Evolutionary conservation across 2,888 invertebrate genomes (phyloP), one percentile per base, ranked within the genome.

Genomic region (Drosophila nr. fundita): DNA sequence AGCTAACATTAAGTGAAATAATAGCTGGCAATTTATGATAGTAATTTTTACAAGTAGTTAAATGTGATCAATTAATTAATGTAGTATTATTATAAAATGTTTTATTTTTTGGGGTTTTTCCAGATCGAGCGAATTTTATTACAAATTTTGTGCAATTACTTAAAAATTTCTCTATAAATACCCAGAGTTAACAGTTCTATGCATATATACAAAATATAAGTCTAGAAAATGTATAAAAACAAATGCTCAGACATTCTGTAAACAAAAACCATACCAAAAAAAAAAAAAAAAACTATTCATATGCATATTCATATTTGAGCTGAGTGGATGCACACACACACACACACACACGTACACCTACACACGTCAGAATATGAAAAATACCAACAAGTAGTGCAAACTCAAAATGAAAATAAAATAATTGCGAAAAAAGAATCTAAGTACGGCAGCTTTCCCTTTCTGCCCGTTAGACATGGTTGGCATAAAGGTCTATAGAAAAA

Each of bases 391-490:
- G 60, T 57, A 38, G 48, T 49, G 61, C 30, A 49, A 55, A 68
- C 50, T 55, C 32, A 65, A 70, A 68, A 76, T 71, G 48, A 38
- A 83, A 80, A 83, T 80, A 80, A 83, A 82, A 83, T 80, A 80
- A 83, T 68, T 78, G 62, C 57, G 42, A 78, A 69, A 60, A 69
- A 80, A 68, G 71, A 65, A 49, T 21, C 55, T 36, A 38, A 64
- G 50, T 60, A 57, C 53, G 40, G 29, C 27, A 36, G 83, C 72
- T 83, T 80, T 82, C 75, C 68, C 75, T 83, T 83, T 82, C 73
- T 66, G 58, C 60, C 40, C 59, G 62, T 36, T 66, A 45, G 73
- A 63, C 60, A 42, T 60, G 55, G 50, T 45, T 63, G 49, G 60
- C 68, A 68, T 53, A 60, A 57, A 50, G 34, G 55, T 50, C 66